Evolutionary conservation across 2,113 vertebrate species (phyloP), one percentile per base, ranked within the genome.

Genomic region (Paradoxurus hermaphroditus): DNA sequence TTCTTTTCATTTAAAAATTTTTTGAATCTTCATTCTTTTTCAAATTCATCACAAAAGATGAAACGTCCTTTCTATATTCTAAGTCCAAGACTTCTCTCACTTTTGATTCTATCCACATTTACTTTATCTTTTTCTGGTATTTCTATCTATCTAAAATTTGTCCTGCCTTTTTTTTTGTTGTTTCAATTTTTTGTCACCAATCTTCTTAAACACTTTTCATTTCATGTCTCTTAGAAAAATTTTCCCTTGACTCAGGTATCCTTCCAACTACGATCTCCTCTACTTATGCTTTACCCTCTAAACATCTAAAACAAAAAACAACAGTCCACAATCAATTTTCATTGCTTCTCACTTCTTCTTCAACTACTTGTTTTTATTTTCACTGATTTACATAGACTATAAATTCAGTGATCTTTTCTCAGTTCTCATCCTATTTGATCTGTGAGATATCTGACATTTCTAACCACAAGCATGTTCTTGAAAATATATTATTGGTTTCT

Each of bases 351-450:
- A 92, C 13, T 77, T 86, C 36, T 39, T 93, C 51, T 86, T 92
- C 34, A 86, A 63, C 6, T 65, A 27, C 25, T 70, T 85, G 41
- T 27, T 90, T 95, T 97, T 65, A 97, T 92, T 96, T 94, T 59
- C 79, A 88, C 21, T 77, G 75, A 86, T 92, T 90, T 86, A 63
- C 5, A 34, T 78, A 81, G 23, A 85, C 0, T 18, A 51, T 51
- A 79, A 88, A 46, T 49, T 12, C 41, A 86, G 27, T 63, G 44
- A 53, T 44, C 25, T 75, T 84, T 41, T 88, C 18, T 96, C 23
- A n/a, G 5, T 85, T 94, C 23, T 88, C 44, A 95, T 91, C 15
- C 13, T 91, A 88, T 16, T 84, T 91, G 34, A 51, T 93, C 21
- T 84, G 51, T 93, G 14, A 88, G 36, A 44, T 14, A 72, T 49